Percentiles rank a stretch among this genome's conserved stretches.
Conservation (phyloP, 2,113 vertebrate species). For the Campylorhamphus procurvoides region DNA sequence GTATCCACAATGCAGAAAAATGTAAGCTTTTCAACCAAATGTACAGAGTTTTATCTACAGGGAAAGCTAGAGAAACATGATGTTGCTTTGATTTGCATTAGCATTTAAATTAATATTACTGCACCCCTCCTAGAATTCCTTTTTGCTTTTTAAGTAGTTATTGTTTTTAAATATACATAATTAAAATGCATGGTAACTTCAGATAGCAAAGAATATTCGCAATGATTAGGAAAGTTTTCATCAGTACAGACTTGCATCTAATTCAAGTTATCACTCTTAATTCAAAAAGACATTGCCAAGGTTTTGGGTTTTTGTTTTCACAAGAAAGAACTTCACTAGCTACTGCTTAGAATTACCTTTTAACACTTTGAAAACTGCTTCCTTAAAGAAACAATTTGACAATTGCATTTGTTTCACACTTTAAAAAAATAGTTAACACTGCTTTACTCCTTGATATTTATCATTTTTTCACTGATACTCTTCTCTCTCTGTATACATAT, state of each 20-base stretch:
- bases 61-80: constrained; percentile 51
- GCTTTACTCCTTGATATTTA: not conserved
- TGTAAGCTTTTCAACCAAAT: constrained; percentile 36
- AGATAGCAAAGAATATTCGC: constrained; percentile 57
- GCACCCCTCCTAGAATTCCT: constrained; percentile 48
- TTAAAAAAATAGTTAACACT: not conserved
- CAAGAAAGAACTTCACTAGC: not conserved
- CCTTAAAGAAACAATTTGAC: not conserved
- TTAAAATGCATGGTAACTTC: constrained; percentile 46
- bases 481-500: not conserved
- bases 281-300: constrained; percentile 71
- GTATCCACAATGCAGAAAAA: constrained; percentile 43
- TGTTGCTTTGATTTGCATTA: constrained; percentile 31
- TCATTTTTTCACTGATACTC: not conserved
- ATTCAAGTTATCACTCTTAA: constrained; percentile 3
- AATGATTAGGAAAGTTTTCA: constrained; percentile 25
- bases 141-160: constrained; percentile 46
- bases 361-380: constrained; percentile 14
- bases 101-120: constrained; percentile 58
- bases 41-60: constrained; percentile 33
- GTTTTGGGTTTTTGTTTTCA: constrained; percentile 6
- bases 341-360: constrained; percentile 7
- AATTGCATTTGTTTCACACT: not conserved
- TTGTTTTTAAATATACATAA: constrained; percentile 28
- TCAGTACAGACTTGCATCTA: constrained; percentile 45